Evolutionary conservation across 2,113 vertebrate genomes (phyloP).

Genomic region (Corythornis cristatus): DNA sequence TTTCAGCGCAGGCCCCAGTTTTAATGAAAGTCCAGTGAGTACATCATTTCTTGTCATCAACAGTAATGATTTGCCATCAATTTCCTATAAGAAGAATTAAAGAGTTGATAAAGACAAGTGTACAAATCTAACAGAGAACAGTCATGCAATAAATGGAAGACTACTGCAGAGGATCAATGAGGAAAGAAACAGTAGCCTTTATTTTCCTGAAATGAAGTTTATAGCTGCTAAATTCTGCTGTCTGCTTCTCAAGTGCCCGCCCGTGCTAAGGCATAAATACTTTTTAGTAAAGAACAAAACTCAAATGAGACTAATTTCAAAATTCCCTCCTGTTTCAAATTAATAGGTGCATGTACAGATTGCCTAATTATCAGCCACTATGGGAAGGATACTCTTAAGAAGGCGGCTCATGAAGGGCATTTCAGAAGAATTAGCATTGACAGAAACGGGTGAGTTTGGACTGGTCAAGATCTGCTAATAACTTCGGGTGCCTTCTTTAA

Average conservation of each 20-base stretch:
- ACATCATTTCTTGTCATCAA: slow-evolving; percentile 99
- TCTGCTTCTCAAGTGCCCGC: not conserved
- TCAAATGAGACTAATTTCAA: slow-evolving; percentile 5
- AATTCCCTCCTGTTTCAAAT: not conserved
- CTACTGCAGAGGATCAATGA: not conserved
- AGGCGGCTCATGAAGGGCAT: not conserved
- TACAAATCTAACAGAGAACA: slow-evolving; percentile 45
- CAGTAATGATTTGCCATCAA: slow-evolving; percentile 97
- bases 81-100: slow-evolving; percentile 87
- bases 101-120: slow-evolving; percentile 60
- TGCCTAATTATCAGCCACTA: not conserved
- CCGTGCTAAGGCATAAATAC: not conserved
- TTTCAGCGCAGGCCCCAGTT: slow-evolving; percentile 97
- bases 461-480: not conserved
- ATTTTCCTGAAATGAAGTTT: not conserved
- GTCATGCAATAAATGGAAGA: slow-evolving; percentile 30
- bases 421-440: not conserved
- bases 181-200: not conserved
- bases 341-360: slow-evolving; percentile 8
- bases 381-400: not conserved
- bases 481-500: not conserved
- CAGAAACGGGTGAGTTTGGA: not conserved
- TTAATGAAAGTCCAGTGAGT: slow-evolving; percentile 97
- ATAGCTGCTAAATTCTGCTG: not conserved
- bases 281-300: slow-evolving; percentile 13